These are phyloP conservation scores for Siniperca undulata DNA, from an alignment of 2,797 vertebrate genomes.

Conservation along the genomic window DNA sequence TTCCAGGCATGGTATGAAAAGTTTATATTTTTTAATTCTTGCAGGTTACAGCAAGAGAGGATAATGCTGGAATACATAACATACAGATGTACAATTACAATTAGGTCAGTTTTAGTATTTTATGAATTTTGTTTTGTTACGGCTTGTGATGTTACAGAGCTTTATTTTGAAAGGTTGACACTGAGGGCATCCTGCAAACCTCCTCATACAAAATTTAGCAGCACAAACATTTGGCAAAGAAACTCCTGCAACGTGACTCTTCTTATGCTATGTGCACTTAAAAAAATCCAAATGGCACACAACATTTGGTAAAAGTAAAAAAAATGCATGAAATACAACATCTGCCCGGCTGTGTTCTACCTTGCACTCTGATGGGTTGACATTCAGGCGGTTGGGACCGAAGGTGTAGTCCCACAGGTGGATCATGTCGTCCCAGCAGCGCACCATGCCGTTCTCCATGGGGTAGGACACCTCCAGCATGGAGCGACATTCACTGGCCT, in stretches of 20 bases:
- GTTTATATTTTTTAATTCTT: not conserved
- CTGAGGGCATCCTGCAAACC: not conserved
- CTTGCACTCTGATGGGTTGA: conserved; percentile 85
- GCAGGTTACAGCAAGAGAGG: not conserved
- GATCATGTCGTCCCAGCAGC: conserved; percentile 89
- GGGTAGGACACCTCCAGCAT: conserved; percentile 89
- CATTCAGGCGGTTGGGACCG: conserved; percentile 81
- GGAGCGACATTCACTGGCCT: conserved; percentile 88
- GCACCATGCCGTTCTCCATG: conserved; percentile 90
- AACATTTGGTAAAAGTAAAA: not conserved
- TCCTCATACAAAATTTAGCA: not conserved
- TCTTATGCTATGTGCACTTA: not conserved
- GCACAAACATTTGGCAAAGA: not conserved
- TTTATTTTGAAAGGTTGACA: conserved; percentile 12
- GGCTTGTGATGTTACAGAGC: not conserved
- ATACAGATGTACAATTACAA: not conserved
- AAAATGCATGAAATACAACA: not conserved
- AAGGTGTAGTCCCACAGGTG: conserved; percentile 91
- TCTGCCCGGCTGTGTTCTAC: conserved; percentile 40
- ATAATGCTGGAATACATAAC: not conserved
- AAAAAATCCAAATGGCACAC: not conserved
- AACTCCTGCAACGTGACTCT: not conserved
- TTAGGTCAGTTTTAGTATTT: not conserved
- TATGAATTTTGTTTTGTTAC: not conserved
- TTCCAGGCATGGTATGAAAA: not conserved